These are phyloP conservation scores for Poeciliopsis gracilis DNA, from an alignment of 2,797 vertebrate species.

Conservation along the genomic window DNA sequence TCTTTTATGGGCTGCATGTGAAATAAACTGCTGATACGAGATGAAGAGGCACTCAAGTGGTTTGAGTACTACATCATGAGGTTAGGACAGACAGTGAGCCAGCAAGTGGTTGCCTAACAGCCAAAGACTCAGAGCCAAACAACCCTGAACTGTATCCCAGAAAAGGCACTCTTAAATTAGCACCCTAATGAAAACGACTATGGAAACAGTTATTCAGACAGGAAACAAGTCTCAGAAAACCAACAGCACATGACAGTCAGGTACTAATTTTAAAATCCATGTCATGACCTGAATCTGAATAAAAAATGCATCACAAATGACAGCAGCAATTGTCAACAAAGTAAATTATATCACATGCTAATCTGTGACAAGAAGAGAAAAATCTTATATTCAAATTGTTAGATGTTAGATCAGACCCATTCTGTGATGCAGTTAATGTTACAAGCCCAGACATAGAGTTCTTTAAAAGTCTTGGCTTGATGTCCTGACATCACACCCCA, in stretches of 20 bases:
- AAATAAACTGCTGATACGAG: constrained; percentile 24
- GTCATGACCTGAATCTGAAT: constrained; percentile 13
- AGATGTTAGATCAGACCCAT: not conserved
- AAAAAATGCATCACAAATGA: constrained; percentile 25
- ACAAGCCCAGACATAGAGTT: not conserved
- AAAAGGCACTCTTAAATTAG: constrained; percentile 64
- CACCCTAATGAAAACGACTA: constrained; percentile 26
- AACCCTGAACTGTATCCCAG: constrained; percentile 34
- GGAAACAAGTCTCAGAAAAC: constrained; percentile 44
- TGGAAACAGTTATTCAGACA: constrained; percentile 43
- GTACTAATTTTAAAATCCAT: constrained; percentile 8
- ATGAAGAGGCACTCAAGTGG: constrained; percentile 36
- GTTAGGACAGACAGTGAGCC: constrained; percentile 29
- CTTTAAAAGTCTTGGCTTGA: not conserved
- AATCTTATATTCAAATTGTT: not conserved
- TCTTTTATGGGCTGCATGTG: constrained; percentile 19
- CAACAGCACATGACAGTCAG: constrained; percentile 32
- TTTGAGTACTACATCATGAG: constrained; percentile 38
- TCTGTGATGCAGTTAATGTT: constrained; percentile 6
- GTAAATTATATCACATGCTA: not conserved
- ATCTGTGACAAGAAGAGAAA: not conserved
- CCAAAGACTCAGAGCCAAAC: constrained; percentile 41
- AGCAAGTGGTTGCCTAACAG: constrained; percentile 49
- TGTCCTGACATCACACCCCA: not conserved
- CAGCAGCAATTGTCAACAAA: not conserved